These are phyloP conservation scores for Osmerus eperlanus DNA, from an alignment of 2,113 vertebrate species.

Conservation along the genomic window DNA sequence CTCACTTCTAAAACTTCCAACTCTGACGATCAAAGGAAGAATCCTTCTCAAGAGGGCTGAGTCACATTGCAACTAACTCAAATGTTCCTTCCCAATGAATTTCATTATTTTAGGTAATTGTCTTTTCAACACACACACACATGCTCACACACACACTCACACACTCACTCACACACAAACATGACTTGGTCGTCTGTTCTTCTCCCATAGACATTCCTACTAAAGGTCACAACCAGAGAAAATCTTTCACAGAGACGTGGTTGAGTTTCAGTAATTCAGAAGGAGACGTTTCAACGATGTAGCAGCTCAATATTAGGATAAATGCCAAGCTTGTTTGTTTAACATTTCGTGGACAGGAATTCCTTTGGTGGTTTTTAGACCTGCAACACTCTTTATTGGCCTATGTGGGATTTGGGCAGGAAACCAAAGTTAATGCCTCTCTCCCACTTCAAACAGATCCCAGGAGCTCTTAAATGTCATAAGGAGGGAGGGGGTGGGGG, in stretches of 20 bases:
- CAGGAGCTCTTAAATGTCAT: conserved; percentile 73
- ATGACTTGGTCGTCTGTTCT: too few relatives aligned
- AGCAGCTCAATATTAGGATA: conserved; percentile 30
- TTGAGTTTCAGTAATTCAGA: too few relatives aligned
- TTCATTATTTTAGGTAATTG: too few relatives aligned
- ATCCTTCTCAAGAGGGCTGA: too few relatives aligned
- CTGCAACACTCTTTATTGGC: conserved; percentile 67
- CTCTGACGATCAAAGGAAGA: too few relatives aligned
- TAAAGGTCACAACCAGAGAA: too few relatives aligned
- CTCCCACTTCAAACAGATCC: conserved; percentile 73
- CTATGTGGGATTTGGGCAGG: conserved; percentile 73
- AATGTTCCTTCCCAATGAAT: too few relatives aligned
- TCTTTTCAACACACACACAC: background rate
- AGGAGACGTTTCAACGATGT: conserved; percentile 2
- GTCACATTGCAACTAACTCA: too few relatives aligned
- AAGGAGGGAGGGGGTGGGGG: conserved; percentile 41
- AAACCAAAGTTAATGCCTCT: conserved; percentile 75
- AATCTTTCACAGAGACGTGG: too few relatives aligned
- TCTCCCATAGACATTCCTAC: too few relatives aligned
- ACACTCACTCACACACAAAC: background rate
- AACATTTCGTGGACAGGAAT: conserved; percentile 58
- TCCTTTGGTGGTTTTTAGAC: conserved; percentile 61
- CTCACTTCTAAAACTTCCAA: too few relatives aligned
- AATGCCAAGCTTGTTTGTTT: conserved; percentile 59
- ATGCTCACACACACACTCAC: background rate